Evolutionary conservation across 2,797 vertebrate species (phyloP).

Genomic region (Propithecus deckenii): DNA sequence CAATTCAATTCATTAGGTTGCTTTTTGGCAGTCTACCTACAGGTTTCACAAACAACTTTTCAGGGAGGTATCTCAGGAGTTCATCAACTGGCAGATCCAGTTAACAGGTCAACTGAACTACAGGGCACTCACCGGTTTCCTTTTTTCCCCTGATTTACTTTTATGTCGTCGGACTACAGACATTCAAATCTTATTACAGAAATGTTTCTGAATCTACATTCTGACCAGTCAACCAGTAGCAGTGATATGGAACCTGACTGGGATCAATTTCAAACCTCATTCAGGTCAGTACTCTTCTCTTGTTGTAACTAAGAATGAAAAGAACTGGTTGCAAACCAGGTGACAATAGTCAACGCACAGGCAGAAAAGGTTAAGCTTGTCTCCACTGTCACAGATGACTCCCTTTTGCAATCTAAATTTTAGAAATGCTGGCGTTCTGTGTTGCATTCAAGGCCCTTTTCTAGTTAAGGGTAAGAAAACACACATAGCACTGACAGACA

Average conservation of each 20-base stretch:
- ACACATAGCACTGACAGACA: background rate
- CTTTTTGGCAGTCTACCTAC: constrained; percentile 70
- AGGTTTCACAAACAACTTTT: constrained; percentile 76
- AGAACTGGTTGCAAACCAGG: background rate
- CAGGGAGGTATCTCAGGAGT: constrained; percentile 53
- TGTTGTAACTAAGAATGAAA: constrained; percentile 16
- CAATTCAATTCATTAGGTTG: constrained; percentile 57
- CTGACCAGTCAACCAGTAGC: background rate
- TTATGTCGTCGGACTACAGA: background rate
- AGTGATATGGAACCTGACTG: background rate
- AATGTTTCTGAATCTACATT: constrained; percentile 29
- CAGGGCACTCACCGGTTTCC: constrained; percentile 21
- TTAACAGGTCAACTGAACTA: constrained; percentile 57
- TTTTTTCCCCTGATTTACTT: constrained; percentile 28
- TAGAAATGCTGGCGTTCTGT: background rate
- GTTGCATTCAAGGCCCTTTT: constrained; percentile 26
- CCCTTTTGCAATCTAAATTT: background rate
- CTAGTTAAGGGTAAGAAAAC: background rate
- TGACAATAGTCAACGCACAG: background rate
- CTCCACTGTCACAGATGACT: background rate
- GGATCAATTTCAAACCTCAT: constrained; percentile 5
- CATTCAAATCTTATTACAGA: background rate
- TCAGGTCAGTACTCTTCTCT: background rate
- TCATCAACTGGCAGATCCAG: constrained; percentile 74
- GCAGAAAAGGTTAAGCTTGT: background rate